Conservation (phyloP, 35 echinoderm and acorn worm species). For the Stichopus chloronotus region DNA sequence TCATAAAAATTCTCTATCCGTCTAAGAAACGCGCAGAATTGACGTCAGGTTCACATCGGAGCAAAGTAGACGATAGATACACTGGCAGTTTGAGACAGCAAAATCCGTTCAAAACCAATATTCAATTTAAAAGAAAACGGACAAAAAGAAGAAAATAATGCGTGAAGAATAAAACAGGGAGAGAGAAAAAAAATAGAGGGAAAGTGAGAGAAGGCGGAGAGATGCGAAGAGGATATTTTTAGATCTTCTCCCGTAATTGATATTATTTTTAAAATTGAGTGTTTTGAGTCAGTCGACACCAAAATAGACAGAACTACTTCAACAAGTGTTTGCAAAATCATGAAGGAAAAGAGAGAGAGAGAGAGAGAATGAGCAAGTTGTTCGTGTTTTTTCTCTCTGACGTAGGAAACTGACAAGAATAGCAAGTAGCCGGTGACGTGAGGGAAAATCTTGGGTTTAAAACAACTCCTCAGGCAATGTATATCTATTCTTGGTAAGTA, state of each 20-base stretch:
- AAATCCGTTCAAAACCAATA: slow-evolving; percentile 25
- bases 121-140: slow-evolving; percentile 11
- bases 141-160: neutral
- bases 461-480: neutral
- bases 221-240: neutral
- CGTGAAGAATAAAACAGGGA: neutral
- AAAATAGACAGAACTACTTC: neutral
- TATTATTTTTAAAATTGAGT: slow-evolving; percentile 1
- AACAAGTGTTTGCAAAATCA: slow-evolving; percentile 40
- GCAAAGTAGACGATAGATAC: neutral
- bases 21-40: neutral
- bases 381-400: neutral
- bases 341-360: too few species aligned
- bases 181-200: neutral
- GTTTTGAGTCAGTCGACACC: slow-evolving; percentile 32
- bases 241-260: slow-evolving; percentile 19
- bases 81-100: neutral
- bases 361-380: too few species aligned
- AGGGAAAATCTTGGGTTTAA: neutral
- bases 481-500: neutral
- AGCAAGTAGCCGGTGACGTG: neutral
- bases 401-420: slow-evolving; percentile 1
- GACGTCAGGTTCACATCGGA: neutral
- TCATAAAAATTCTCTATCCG: too few species aligned
- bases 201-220: neutral